Percentiles rank a stretch among this genome's conserved stretches.
These are phyloP conservation scores for Chelonus insularis DNA, from an alignment of 1,140 invertebrate species.

Conservation along the genomic window DNA sequence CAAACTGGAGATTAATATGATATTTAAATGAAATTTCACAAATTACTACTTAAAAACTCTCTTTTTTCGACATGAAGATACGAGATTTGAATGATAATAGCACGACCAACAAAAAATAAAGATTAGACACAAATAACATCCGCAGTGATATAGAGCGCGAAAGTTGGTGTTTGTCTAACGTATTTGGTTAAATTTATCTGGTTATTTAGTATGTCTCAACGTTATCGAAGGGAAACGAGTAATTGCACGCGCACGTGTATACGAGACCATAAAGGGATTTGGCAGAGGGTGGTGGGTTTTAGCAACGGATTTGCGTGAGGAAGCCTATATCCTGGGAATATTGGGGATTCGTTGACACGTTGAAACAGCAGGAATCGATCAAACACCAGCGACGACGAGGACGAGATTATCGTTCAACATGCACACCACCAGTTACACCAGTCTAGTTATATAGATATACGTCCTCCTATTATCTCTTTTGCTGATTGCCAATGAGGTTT, in stretches of 20 bases:
- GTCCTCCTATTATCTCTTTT: background rate
- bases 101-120: background rate
- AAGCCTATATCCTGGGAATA: constrained; percentile 17
- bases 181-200: background rate
- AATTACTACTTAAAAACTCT: too few species aligned
- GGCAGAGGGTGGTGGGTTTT: constrained; percentile 6
- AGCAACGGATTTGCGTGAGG: constrained; percentile 17
- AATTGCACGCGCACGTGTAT: background rate
- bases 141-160: background rate
- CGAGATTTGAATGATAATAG: too few species aligned
- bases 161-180: background rate
- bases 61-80: too few species aligned
- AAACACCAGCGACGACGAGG: constrained; percentile 4
- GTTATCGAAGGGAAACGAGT: background rate
- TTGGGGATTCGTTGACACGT: constrained; percentile 22
- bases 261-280: background rate
- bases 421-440: background rate
- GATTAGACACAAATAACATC: background rate
- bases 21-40: too few species aligned
- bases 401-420: constrained; percentile 10
- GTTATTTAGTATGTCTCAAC: constrained; percentile 14
- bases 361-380: constrained; percentile 22
- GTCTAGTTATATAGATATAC: background rate
- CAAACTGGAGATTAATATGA: too few species aligned
- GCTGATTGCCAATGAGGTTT: constrained; percentile 24